Percentiles rank a stretch among this genome's conserved stretches.
These are phyloP conservation scores for Pseudopodoces humilis DNA, from an alignment of 2,113 vertebrate species.

Conservation along the genomic window DNA sequence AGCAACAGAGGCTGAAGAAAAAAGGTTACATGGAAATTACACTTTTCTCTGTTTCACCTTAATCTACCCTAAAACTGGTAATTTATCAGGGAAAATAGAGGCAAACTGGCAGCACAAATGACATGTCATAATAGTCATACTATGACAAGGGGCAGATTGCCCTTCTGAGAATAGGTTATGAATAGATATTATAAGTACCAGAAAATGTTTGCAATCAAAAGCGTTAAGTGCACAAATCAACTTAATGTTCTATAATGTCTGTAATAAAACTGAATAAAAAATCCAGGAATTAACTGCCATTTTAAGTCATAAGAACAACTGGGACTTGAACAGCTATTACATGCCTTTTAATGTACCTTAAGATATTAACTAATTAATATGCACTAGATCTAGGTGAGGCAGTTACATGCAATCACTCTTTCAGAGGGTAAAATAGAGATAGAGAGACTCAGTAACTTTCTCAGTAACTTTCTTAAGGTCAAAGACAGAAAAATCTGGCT, in stretches of 20 bases:
- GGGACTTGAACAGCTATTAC: neutral
- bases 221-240: constrained; percentile 5
- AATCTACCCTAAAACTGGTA: neutral
- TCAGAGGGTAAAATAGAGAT: neutral
- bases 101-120: constrained; percentile 3
- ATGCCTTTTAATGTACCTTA: neutral
- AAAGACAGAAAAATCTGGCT: neutral
- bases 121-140: neutral
- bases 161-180: constrained; percentile 13
- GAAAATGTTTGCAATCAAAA: constrained; percentile 28
- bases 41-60: neutral
- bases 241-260: constrained; percentile 20
- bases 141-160: neutral
- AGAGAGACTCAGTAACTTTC: neutral
- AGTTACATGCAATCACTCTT: neutral
- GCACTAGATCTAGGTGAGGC: neutral
- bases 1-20: neutral
- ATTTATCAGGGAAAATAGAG: constrained; percentile 32
- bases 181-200: neutral
- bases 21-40: neutral
- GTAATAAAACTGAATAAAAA: constrained; percentile 7
- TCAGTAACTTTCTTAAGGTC: constrained; percentile 30
- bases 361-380: constrained; percentile 7
- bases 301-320: constrained; percentile 10
- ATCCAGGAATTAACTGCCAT: neutral